Percentiles rank a stretch among this genome's conserved stretches.
These are phyloP conservation scores for Villa cingulata DNA, from an alignment of 2,888 invertebrate genomes.

Conservation along the genomic window DNA sequence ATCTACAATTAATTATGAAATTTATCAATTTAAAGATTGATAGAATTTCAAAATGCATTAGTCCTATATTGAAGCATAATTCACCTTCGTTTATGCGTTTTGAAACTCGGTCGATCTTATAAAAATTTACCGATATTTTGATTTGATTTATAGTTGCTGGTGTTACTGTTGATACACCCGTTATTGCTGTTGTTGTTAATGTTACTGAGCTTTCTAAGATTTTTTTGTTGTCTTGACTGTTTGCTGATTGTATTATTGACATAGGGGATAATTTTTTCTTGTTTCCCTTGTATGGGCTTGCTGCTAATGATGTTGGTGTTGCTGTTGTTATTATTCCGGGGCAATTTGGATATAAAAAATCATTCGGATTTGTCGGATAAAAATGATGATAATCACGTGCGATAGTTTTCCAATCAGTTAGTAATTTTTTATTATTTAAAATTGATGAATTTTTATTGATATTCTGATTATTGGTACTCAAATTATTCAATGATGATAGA, in stretches of 20 bases:
- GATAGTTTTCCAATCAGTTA: constrained; percentile 16
- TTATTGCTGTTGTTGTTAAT: neutral
- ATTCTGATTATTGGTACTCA: no score
- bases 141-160: neutral
- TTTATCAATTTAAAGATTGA: neutral
- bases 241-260: constrained; percentile 11
- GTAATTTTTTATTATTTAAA: constrained; percentile 5
- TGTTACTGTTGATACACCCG: neutral
- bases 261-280: constrained; percentile 16
- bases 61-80: no score
- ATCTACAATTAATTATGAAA: no score
- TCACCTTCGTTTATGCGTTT: no score
- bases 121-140: constrained; percentile 12
- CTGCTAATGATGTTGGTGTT: constrained; percentile 1
- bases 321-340: constrained; percentile 7
- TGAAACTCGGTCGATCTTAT: no score
- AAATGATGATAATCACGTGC: constrained; percentile 5
- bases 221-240: no score
- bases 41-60: no score
- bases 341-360: constrained; percentile 16
- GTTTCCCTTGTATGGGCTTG: constrained; percentile 14
- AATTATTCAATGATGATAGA: constrained; percentile 7
- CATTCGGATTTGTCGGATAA: no score
- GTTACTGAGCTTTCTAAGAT: constrained; percentile 4
- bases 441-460: neutral